phyloP scores from a whole-genome alignment of 23 tunicate genomes.

The Corella eumyota region DNA sequence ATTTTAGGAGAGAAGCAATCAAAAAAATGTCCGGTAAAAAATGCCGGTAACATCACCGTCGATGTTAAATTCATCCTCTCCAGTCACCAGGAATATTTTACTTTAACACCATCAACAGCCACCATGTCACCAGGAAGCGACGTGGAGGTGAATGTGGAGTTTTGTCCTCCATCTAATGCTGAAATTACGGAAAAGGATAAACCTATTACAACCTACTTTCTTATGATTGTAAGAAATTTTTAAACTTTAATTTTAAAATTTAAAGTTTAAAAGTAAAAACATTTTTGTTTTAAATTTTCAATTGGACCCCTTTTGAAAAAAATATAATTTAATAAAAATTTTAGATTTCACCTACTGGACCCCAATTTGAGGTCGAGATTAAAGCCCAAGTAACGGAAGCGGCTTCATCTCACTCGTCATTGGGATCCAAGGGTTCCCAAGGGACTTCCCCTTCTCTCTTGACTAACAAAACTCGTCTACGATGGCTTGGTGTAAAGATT shows the following conservation, averaged over 20 bases:
- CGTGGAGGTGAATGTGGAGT: slow-evolving; percentile 32
- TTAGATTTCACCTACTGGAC: slow-evolving; percentile 66
- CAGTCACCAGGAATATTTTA: slow-evolving; percentile 14
- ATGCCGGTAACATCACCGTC: slow-evolving; percentile 61
- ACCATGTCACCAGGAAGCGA: slow-evolving; percentile 58
- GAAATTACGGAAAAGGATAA: background rate
- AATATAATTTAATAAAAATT: background rate
- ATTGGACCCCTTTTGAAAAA: background rate
- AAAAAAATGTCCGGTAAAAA: slow-evolving; percentile 48
- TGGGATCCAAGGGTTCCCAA: too few relatives aligned
- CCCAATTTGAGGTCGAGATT: slow-evolving; percentile 67
- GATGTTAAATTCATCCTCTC: slow-evolving; percentile 36
- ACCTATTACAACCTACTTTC: slow-evolving; percentile 6
- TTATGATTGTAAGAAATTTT: slow-evolving; percentile 26
- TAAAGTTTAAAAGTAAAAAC: background rate
- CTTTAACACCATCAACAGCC: slow-evolving; percentile 31
- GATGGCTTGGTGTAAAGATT: slow-evolving; percentile 75
- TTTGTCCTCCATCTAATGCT: slow-evolving; percentile 9
- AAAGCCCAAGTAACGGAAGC: slow-evolving; percentile 14
- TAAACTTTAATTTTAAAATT: background rate
- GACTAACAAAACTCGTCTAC: slow-evolving; percentile 65
- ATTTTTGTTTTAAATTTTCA: background rate
- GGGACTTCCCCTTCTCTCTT: slow-evolving; percentile 30
- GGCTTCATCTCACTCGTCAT: slow-evolving; percentile 2
- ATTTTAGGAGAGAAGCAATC: background rate